A percentile compares a stretch with the other conserved stretches of the same genome.
Evolutionary conservation across 2,888 invertebrate genomes (phyloP).

Genomic region (Nomada fucata): DNA sequence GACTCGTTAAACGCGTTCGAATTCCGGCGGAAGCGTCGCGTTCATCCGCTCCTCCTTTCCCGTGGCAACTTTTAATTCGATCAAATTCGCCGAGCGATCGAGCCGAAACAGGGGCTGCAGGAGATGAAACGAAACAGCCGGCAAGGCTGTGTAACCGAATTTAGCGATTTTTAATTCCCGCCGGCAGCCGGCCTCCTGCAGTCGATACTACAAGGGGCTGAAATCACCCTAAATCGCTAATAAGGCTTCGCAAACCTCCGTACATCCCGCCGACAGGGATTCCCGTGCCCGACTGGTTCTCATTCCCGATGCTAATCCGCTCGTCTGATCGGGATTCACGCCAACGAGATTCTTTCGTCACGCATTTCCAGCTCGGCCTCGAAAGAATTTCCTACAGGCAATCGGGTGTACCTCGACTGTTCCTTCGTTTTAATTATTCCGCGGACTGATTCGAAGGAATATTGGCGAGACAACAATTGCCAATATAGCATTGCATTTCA

Average conservation of each 20-base stretch:
- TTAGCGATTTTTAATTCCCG: conserved; percentile 82
- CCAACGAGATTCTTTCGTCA: conserved; percentile 4
- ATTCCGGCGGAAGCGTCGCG: conserved; percentile 24
- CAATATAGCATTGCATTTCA: too few species aligned
- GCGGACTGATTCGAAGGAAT: too few species aligned
- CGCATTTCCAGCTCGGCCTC: background rate
- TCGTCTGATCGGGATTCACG: conserved; percentile 53
- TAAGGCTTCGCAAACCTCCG: conserved; percentile 80
- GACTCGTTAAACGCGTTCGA: conserved; percentile 23
- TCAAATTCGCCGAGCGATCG: conserved; percentile 63
- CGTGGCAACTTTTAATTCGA: conserved; percentile 67
- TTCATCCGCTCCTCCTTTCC: conserved; percentile 27
- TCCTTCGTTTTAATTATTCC: too few species aligned
- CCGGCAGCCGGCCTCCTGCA: conserved; percentile 58
- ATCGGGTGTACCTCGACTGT: too few species aligned
- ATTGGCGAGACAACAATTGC: too few species aligned
- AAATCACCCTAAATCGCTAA: conserved; percentile 79
- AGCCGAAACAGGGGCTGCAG: conserved; percentile 40
- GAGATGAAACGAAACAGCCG: conserved; percentile 64
- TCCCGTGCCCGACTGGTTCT: conserved; percentile 73
- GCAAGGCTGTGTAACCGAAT: conserved; percentile 77
- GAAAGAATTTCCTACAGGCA: background rate
- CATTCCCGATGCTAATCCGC: conserved; percentile 69
- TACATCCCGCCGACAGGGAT: conserved; percentile 77
- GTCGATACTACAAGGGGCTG: conserved; percentile 71